These are phyloP conservation scores for Cervus canadensis DNA, from an alignment of 2,113 vertebrate species.

Conservation along the genomic window DNA sequence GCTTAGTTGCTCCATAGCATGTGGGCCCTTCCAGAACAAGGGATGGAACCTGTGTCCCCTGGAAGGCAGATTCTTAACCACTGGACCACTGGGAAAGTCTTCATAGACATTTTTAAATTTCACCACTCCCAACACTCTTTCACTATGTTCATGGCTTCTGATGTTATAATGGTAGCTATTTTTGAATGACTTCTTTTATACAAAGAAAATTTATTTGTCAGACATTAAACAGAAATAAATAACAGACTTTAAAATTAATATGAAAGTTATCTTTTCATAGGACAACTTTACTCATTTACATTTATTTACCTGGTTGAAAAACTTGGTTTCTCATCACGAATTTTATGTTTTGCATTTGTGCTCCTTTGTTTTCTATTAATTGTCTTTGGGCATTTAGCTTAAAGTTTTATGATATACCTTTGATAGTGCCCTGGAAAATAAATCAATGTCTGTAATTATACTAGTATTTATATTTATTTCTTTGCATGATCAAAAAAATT, in stretches of 20 bases:
- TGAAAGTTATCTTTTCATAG: background rate
- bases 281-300: background rate
- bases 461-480: background rate
- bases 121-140: background rate
- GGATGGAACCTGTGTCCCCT: background rate
- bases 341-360: background rate
- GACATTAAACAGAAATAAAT: slow-evolving; percentile 8
- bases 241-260: background rate
- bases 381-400: background rate
- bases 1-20: background rate
- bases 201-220: slow-evolving; percentile 57
- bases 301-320: background rate
- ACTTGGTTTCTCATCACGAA: background rate
- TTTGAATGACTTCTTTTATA: slow-evolving; percentile 32
- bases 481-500: background rate
- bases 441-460: background rate
- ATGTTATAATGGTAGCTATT: slow-evolving; percentile 45
- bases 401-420: background rate
- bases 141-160: background rate
- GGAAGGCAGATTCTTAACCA: background rate
- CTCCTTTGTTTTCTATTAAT: background rate
- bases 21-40: background rate
- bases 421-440: background rate
- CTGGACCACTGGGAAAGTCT: background rate
- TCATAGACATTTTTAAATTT: background rate